Evolutionary conservation across 64 coral and sea anemone genomes (phyloP).

Genomic region (Catalaphyllia jardinei): DNA sequence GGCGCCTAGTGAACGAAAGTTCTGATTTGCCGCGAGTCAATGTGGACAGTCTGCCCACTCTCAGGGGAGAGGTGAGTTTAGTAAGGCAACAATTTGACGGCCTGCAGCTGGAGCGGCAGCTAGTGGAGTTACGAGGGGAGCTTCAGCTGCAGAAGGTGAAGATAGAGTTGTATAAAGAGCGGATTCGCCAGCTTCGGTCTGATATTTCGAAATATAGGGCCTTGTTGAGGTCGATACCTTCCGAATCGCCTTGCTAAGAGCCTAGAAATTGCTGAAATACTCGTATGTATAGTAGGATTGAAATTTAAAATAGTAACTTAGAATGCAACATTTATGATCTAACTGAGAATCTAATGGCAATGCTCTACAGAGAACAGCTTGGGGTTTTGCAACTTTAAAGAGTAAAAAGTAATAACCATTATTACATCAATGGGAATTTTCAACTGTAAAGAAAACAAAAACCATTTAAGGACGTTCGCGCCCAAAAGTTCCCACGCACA

Average conservation of each 20-base stretch:
- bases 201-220: slow-evolving; percentile 7
- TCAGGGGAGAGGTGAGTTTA: slow-evolving; percentile 14
- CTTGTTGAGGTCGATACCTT: slow-evolving; percentile 3
- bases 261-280: background rate
- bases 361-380: too few relatives aligned
- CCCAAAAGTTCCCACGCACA: too few relatives aligned
- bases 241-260: background rate
- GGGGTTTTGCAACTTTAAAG: too few relatives aligned
- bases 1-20: slow-evolving; percentile 35
- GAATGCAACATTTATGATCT: too few relatives aligned
- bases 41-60: slow-evolving; percentile 6
- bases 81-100: slow-evolving; percentile 1
- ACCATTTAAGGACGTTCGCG: too few relatives aligned
- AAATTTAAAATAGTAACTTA: too few relatives aligned
- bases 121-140: slow-evolving; percentile 19
- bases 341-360: too few relatives aligned
- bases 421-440: too few relatives aligned
- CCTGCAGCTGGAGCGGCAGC: background rate
- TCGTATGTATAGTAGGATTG: too few relatives aligned
- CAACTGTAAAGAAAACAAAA: too few relatives aligned
- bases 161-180: slow-evolving; percentile 3
- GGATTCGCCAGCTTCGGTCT: slow-evolving; percentile 9
- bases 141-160: slow-evolving; percentile 41
- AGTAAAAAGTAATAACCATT: too few relatives aligned
- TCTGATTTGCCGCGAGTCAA: slow-evolving; percentile 20